Evolutionary conservation across 2,888 invertebrate species (phyloP).

Genomic region (Epirrhoe tristata): DNA sequence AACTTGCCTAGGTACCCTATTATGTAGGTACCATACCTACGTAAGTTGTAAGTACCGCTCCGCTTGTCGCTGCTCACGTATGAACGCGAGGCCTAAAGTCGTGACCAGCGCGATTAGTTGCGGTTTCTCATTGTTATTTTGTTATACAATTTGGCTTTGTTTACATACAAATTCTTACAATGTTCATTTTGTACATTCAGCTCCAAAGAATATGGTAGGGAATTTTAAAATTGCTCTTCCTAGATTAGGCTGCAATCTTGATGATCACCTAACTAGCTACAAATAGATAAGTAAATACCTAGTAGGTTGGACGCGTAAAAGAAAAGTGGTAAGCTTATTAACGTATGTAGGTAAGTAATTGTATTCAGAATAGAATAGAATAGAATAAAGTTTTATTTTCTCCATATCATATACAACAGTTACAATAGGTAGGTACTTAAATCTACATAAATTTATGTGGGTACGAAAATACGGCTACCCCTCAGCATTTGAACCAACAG

Average conservation of each 20-base stretch:
- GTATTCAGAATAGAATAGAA: too few relatives aligned
- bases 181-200: constrained; percentile 6
- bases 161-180: constrained; percentile 37
- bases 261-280: background rate
- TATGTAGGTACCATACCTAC: background rate
- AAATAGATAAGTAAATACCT: background rate
- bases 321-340: too few relatives aligned
- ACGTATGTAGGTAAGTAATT: too few relatives aligned
- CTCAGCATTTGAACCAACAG: too few relatives aligned
- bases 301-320: background rate
- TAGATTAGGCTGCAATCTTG: background rate
- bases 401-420: too few relatives aligned
- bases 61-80: constrained; percentile 15
- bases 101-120: constrained; percentile 47
- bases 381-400: too few relatives aligned
- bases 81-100: constrained; percentile 24
- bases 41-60: constrained; percentile 1
- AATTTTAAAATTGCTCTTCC: background rate
- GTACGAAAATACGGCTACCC: too few relatives aligned
- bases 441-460: too few relatives aligned
- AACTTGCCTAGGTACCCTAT: too few relatives aligned
- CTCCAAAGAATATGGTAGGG: constrained; percentile 7
- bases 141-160: constrained; percentile 45
- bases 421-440: too few relatives aligned
- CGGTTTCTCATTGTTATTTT: constrained; percentile 48